Conservation (phyloP, 1,140 invertebrate species). For the Euura saliciscinereae region DNA sequence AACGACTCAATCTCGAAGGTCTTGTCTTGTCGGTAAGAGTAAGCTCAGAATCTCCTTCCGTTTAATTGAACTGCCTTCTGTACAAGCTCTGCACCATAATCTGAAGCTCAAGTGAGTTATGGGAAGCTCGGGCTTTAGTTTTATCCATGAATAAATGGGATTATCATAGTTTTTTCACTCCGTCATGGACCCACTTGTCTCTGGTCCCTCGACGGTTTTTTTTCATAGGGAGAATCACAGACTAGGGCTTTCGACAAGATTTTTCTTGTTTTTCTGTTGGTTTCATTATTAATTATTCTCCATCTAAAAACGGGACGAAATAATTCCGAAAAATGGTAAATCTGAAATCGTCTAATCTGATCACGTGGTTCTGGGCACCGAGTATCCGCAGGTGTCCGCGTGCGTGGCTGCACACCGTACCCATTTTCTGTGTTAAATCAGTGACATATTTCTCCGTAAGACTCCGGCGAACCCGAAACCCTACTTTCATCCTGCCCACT, state of each 20-base stretch:
- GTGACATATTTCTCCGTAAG: conserved; percentile 34
- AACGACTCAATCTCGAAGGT: too few species aligned
- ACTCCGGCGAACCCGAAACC: background rate
- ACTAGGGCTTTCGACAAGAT: too few species aligned
- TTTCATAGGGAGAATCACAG: too few species aligned
- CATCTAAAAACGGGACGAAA: too few species aligned
- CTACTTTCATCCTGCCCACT: conserved; percentile 25
- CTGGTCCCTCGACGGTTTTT: too few species aligned
- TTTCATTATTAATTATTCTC: too few species aligned
- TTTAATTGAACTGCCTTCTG: background rate
- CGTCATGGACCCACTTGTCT: too few species aligned
- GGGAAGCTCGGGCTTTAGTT: background rate
- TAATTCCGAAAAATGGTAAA: too few species aligned
- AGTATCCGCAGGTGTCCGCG: background rate
- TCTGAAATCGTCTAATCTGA: too few species aligned
- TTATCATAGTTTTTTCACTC: too few species aligned
- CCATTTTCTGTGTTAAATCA: conserved; percentile 25
- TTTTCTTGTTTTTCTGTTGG: too few species aligned
- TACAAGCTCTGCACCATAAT: background rate
- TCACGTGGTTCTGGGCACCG: background rate
- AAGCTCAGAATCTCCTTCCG: background rate
- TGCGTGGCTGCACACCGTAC: background rate
- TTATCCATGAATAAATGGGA: background rate
- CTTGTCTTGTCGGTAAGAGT: too few species aligned
- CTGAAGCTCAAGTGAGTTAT: background rate